Conservation (phyloP, 2,797 vertebrate genomes). For the Neosalanx taihuensis region DNA sequence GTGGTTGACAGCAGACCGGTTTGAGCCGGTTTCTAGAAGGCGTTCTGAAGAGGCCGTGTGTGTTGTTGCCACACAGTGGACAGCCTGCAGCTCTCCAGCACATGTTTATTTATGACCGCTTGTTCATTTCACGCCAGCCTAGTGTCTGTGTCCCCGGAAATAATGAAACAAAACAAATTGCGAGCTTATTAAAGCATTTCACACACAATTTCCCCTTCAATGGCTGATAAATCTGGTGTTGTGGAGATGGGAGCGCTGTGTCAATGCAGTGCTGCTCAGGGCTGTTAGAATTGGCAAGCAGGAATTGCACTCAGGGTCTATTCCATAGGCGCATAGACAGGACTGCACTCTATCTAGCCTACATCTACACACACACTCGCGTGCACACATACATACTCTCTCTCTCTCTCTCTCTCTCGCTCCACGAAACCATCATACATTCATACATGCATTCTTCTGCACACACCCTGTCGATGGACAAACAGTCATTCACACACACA, state of each 20-base stretch:
- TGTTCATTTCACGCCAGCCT: slow-evolving; percentile 23
- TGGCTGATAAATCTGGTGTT: no score
- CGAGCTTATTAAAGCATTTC: slow-evolving; percentile 35
- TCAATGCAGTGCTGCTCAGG: no score
- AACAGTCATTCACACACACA: background rate
- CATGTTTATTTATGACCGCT: slow-evolving; percentile 22
- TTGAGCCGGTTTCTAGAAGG: background rate
- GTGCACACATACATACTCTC: no score
- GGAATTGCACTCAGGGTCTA: no score
- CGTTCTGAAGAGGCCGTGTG: background rate
- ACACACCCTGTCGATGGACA: background rate
- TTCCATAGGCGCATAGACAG: no score
- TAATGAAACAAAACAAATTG: slow-evolving; percentile 5
- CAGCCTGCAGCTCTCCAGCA: slow-evolving; percentile 44
- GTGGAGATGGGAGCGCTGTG: no score
- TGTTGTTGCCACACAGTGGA: background rate
- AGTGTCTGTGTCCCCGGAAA: no score
- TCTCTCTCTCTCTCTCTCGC: no score
- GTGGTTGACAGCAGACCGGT: background rate
- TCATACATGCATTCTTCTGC: background rate
- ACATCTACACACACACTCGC: no score
- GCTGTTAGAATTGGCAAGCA: no score
- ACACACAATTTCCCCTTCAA: slow-evolving; percentile 18
- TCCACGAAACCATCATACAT: background rate
- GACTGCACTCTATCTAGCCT: no score